These are phyloP conservation scores for Ephydatia muelleri DNA, from an alignment of 37 sponge, comb jelly and placozoan species.

Conservation along the genomic window DNA sequence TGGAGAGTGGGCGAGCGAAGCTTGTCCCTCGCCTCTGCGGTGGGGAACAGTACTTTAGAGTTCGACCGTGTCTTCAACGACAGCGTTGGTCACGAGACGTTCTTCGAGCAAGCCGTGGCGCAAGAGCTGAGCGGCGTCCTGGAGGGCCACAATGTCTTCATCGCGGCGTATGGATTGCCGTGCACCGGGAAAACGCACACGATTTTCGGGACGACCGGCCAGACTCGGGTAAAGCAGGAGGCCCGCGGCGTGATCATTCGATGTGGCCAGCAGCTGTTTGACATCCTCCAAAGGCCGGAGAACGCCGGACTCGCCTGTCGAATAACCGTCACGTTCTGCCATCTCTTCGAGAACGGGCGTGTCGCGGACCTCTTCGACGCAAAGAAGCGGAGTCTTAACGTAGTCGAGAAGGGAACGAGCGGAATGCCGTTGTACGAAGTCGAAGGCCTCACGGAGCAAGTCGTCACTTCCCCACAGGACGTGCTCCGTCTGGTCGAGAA, in stretches of 20 bases:
- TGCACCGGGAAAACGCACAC: constrained; percentile 56
- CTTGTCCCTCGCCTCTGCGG: background rate
- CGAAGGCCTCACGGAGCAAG: constrained; percentile 31
- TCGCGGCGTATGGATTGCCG: constrained; percentile 50
- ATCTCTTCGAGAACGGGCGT: constrained; percentile 59
- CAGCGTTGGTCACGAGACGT: background rate
- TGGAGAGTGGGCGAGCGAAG: background rate
- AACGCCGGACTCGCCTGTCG: background rate
- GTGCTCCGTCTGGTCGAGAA: constrained; percentile 47
- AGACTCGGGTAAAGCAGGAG: constrained; percentile 37
- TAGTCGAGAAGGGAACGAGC: background rate
- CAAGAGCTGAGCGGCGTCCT: constrained; percentile 1
- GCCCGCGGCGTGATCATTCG: constrained; percentile 57
- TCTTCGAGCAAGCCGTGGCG: constrained; percentile 30
- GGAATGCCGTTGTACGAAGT: background rate
- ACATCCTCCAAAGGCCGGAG: background rate
- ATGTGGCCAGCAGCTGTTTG: constrained; percentile 34
- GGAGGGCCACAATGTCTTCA: constrained; percentile 13
- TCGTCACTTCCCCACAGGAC: constrained; percentile 35
- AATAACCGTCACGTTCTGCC: constrained; percentile 44
- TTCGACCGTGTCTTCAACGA: constrained; percentile 13
- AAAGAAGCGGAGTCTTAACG: constrained; percentile 30
- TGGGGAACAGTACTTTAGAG: background rate
- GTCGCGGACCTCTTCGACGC: constrained; percentile 67
- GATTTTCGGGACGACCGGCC: constrained; percentile 57